Evolutionary conservation across 2,888 invertebrate species (phyloP).

Genomic region (Agonopterix subpropinquella): DNA sequence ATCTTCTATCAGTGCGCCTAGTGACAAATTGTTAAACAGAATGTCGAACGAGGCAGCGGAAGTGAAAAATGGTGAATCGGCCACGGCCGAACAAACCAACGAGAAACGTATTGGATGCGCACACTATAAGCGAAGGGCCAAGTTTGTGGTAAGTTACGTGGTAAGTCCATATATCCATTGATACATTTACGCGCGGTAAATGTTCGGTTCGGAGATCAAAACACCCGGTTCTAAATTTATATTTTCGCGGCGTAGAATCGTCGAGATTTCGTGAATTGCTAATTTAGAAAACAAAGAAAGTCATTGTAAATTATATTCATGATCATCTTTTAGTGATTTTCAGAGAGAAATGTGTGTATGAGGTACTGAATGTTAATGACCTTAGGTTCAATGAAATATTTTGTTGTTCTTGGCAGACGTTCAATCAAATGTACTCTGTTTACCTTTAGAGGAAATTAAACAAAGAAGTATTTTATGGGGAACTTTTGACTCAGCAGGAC

Average conservation of each 20-base stretch:
- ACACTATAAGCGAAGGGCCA: constrained; percentile 89
- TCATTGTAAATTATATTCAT: constrained; percentile 28
- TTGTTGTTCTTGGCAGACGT: too few relatives aligned
- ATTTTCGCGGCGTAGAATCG: constrained; percentile 36
- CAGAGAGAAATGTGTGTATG: neutral
- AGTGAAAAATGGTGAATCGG: constrained; percentile 29
- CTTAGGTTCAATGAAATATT: neutral
- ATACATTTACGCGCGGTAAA: neutral
- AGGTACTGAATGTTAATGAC: constrained; percentile 1
- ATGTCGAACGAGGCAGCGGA: constrained; percentile 51
- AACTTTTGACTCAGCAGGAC: too few relatives aligned
- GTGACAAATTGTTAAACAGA: constrained; percentile 4
- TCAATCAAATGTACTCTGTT: too few relatives aligned
- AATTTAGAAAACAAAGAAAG: constrained; percentile 46
- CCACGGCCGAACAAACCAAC: constrained; percentile 29
- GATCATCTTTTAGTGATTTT: neutral
- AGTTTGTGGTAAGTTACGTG: constrained; percentile 84
- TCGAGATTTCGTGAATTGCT: constrained; percentile 30
- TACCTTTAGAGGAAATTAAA: too few relatives aligned
- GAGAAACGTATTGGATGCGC: constrained; percentile 82
- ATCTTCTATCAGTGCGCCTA: neutral
- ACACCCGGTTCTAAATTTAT: constrained; percentile 46
- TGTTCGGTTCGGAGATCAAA: constrained; percentile 22
- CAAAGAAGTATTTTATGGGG: too few relatives aligned
- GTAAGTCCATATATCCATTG: neutral